Percentiles rank a stretch among this genome's conserved stretches.
phyloP scores from a whole-genome alignment of 2,888 invertebrate species.

The Lasius platythorax region DNA sequence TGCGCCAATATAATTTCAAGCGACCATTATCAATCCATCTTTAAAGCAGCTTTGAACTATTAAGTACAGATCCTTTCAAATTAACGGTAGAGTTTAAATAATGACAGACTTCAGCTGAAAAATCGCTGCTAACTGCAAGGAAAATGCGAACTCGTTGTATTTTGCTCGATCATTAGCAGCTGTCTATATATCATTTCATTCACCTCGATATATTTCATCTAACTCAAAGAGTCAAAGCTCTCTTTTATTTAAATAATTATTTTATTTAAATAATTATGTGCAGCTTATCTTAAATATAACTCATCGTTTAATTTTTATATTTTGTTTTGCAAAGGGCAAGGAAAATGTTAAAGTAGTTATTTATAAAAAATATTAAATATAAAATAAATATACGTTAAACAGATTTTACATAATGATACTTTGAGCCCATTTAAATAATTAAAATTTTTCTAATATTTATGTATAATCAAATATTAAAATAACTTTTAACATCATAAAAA shows the following conservation, averaged over 20 bases:
- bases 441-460: not conserved
- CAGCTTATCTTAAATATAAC: not conserved
- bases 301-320: not conserved
- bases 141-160: constrained; percentile 59
- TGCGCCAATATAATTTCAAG: constrained; percentile 49
- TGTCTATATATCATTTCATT: constrained; percentile 5
- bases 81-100: constrained; percentile 58
- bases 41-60: constrained; percentile 33
- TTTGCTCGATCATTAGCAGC: constrained; percentile 52
- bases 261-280: not conserved
- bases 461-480: not conserved
- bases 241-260: not conserved
- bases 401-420: not conserved
- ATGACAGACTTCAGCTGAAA: constrained; percentile 55
- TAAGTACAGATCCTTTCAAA: constrained; percentile 43
- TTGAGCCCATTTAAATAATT: not conserved
- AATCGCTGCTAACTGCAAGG: constrained; percentile 67
- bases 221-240: not conserved
- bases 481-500: not conserved
- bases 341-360: not conserved
- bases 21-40: constrained; percentile 54
- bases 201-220: not conserved
- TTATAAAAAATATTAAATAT: not conserved
- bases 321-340: not conserved
- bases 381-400: not conserved